Evolutionary conservation across 2,797 vertebrate species (phyloP).

Genomic region (Australoheros facetus): DNA sequence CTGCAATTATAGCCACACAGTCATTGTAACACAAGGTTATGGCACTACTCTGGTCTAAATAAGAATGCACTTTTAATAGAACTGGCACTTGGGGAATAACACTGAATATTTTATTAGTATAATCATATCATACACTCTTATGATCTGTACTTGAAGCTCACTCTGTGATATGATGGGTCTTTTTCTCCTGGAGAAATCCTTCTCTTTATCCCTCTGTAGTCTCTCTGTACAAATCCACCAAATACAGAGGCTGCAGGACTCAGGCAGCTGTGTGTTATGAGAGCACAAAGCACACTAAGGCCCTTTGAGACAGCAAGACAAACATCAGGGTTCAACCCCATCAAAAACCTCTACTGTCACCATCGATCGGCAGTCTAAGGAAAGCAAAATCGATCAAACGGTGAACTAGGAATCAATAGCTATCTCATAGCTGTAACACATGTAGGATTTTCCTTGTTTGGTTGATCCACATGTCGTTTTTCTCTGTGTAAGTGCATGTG

Average conservation of each 20-base stretch:
- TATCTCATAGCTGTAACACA: conserved; percentile 73
- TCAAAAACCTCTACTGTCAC: conserved; percentile 76
- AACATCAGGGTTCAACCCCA: conserved; percentile 78
- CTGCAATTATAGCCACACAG: conserved; percentile 2
- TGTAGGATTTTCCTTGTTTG: conserved; percentile 71
- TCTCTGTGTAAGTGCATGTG: conserved; percentile 10
- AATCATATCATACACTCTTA: conserved; percentile 50
- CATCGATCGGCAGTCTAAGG: conserved; percentile 72
- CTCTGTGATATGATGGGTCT: conserved; percentile 36
- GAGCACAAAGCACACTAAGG: conserved; percentile 72
- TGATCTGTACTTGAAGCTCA: conserved; percentile 48
- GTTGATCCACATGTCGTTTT: conserved; percentile 64
- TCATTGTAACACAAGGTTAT: conserved; percentile 14
- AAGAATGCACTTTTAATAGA: conserved; percentile 34
- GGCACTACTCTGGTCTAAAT: conserved; percentile 1
- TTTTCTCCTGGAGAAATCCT: conserved; percentile 62
- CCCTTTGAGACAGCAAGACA: conserved; percentile 77
- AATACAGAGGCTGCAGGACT: conserved; percentile 52
- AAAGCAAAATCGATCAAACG: conserved; percentile 76
- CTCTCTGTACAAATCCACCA: conserved; percentile 57
- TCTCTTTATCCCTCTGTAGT: conserved; percentile 50
- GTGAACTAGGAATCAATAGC: conserved; percentile 79
- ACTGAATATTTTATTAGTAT: conserved; percentile 53
- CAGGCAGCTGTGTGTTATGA: conserved; percentile 71
- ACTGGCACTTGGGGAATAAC: conserved; percentile 34